These are phyloP conservation scores for Cephus nigrinus DNA, from an alignment of 2,888 invertebrate genomes.

Conservation along the genomic window DNA sequence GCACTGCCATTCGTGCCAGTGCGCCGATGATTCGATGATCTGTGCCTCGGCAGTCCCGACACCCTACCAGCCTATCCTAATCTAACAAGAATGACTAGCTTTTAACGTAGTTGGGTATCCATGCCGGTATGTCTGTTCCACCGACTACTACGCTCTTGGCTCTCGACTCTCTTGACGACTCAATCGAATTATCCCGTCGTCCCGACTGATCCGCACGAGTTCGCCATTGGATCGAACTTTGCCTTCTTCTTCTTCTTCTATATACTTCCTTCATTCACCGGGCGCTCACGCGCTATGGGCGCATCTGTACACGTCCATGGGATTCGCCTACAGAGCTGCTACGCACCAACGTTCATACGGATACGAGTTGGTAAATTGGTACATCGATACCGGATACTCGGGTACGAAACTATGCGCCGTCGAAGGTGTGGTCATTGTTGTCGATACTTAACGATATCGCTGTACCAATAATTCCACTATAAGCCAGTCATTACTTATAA, in stretches of 20 bases:
- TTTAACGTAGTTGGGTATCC: background rate
- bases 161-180: constrained; percentile 21
- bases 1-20: constrained; percentile 55
- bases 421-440: background rate
- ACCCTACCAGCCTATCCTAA: constrained; percentile 4
- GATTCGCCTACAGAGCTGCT: background rate
- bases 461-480: background rate
- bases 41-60: constrained; percentile 18
- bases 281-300: background rate
- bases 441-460: background rate
- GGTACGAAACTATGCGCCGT: background rate
- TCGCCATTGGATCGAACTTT: background rate
- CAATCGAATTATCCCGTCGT: constrained; percentile 37
- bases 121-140: background rate
- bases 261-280: background rate
- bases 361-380: background rate
- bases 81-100: background rate
- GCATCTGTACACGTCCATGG: background rate
- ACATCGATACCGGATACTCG: background rate
- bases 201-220: background rate
- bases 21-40: constrained; percentile 59
- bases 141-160: background rate
- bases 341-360: background rate
- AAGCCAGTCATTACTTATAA: background rate
- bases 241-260: background rate